Conservation (phyloP, 2,888 invertebrate genomes). For the Linnaemya vulpina region DNA sequence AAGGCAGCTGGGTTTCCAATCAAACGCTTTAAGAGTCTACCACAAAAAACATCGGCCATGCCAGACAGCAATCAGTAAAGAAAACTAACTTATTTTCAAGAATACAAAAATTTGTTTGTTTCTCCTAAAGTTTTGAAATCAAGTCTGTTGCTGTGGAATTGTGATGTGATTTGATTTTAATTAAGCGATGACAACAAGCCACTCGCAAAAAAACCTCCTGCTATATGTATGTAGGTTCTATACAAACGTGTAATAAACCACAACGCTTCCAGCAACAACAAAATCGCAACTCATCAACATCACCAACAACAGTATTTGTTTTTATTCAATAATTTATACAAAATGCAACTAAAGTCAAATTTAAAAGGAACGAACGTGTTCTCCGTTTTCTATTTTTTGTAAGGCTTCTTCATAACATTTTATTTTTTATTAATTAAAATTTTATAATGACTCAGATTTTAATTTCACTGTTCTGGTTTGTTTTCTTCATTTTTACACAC, state of each 20-base stretch:
- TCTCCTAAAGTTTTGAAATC: slow-evolving; percentile 43
- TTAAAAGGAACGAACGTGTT: slow-evolving; percentile 48
- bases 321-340: slow-evolving; percentile 26
- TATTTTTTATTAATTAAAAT: slow-evolving; percentile 39
- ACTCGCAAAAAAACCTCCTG: slow-evolving; percentile 49
- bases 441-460: slow-evolving; percentile 63
- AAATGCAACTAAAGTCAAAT: slow-evolving; percentile 51
- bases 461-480: slow-evolving; percentile 47
- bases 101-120: slow-evolving; percentile 38
- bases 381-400: slow-evolving; percentile 53
- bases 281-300: slow-evolving; percentile 39
- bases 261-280: slow-evolving; percentile 18
- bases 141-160: slow-evolving; percentile 52
- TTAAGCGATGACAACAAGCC: slow-evolving; percentile 59
- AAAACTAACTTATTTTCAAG: slow-evolving; percentile 21
- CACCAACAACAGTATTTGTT: slow-evolving; percentile 40
- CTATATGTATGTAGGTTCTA: slow-evolving; percentile 28
- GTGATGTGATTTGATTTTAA: slow-evolving; percentile 70
- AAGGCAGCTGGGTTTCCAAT: slow-evolving; percentile 56
- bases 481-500: slow-evolving; percentile 23
- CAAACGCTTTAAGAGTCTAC: slow-evolving; percentile 24
- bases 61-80: slow-evolving; percentile 3
- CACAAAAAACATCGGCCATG: slow-evolving; percentile 7
- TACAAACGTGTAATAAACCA: slow-evolving; percentile 22
- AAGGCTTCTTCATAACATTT: slow-evolving; percentile 54